These are phyloP conservation scores for Cryptocephalus moraei DNA, from an alignment of 2,888 invertebrate genomes.

Conservation along the genomic window DNA sequence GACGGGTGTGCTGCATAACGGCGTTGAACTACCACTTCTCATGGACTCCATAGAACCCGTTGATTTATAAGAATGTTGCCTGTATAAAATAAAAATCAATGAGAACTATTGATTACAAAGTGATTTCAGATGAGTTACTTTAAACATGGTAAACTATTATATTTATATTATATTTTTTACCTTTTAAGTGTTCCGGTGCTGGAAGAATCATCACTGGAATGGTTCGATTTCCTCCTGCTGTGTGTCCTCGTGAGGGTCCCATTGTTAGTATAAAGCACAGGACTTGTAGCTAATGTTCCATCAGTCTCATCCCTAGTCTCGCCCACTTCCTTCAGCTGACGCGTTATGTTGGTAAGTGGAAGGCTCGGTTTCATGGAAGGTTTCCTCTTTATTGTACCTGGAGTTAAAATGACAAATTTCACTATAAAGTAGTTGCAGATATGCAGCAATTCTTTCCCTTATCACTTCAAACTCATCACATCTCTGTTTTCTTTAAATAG, in stretches of 20 bases:
- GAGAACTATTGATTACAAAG: too few species aligned
- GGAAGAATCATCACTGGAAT: slow-evolving; percentile 34
- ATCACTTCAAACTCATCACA: too few species aligned
- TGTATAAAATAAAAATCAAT: neutral
- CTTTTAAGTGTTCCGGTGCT: slow-evolving; percentile 46
- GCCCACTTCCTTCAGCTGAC: slow-evolving; percentile 81
- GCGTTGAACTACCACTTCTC: slow-evolving; percentile 38
- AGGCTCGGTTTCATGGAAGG: slow-evolving; percentile 88
- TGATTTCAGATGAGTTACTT: too few species aligned
- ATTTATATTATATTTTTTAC: neutral
- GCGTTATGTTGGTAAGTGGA: slow-evolving; percentile 81
- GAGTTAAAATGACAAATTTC: neutral
- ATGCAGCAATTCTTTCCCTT: too few species aligned
- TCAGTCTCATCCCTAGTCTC: slow-evolving; percentile 54
- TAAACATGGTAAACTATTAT: too few species aligned
- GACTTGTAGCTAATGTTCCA: slow-evolving; percentile 36
- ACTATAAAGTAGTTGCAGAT: too few species aligned
- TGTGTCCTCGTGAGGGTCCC: slow-evolving; percentile 43
- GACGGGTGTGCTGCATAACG: slow-evolving; percentile 42
- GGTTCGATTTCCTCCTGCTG: slow-evolving; percentile 40
- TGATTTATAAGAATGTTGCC: slow-evolving; percentile 44
- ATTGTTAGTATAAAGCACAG: slow-evolving; percentile 31
- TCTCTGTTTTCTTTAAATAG: neutral
- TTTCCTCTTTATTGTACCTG: slow-evolving; percentile 82
- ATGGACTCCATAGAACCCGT: slow-evolving; percentile 42